Base-by-base conservation (phyloP, 2,888 invertebrate genomes). In the Parthenolecanium corni region DNA sequence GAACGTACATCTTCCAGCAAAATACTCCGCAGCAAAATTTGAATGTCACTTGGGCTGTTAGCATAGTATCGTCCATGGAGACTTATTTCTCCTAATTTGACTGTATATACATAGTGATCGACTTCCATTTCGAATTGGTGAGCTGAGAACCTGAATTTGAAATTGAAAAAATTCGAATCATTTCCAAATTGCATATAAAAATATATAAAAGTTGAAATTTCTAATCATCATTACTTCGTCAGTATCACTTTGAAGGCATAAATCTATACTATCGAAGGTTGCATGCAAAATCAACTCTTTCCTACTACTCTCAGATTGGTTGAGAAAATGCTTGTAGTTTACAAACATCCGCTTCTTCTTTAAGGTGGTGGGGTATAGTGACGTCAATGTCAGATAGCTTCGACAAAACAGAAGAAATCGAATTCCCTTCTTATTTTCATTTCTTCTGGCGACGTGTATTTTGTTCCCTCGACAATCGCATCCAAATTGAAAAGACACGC, bases 261-360 rank as follows among this genome's bases (percentile, higher is more conserved):
- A 68, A 67, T 82, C 81, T n/a, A 86, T 68, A 31, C 86, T 85
- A 66, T 88, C 87, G 24, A 87, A 72, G 1, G 78, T 77, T 64
- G 85, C 78, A 67, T 68, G 67, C 5, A 80, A 71, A 2, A 77
- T 74, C 1, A 80, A 75, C 69, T 82, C 81, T 67, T 81, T 82
- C 64, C 80, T 77, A 47, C 82, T 76, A 0, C 82, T 81, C 67
- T 84, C 83, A 52, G 80, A 80, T 69, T 81, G 81, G 12, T 82
- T n/a, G 81, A 68, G 86, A 81, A 72, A 87, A 87, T 1, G 83
- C 85, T 73, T 86, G 84, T 1, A 87, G 72, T 68, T 82, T 84
- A 69, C 80, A 81, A 0, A 86, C 82, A 6, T 79, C 76, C 0
- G 74, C 72, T 56, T 82, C 82, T 5, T 78, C 74, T 3, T 73